Conservation (phyloP, 2,113 vertebrate species). For the Drymodes brunneopygia region DNA sequence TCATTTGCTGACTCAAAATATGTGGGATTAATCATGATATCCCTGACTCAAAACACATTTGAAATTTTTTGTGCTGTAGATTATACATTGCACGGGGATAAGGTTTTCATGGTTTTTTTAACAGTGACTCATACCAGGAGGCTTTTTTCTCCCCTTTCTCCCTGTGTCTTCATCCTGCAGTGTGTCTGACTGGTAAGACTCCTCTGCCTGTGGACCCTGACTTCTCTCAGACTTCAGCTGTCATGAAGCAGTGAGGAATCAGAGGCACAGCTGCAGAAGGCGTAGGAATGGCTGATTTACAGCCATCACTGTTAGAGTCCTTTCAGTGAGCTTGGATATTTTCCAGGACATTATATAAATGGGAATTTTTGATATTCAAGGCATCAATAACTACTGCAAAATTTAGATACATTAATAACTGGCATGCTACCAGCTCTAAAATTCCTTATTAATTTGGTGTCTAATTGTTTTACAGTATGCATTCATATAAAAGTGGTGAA, state of each 20-base stretch:
- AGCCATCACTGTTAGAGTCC: neutral
- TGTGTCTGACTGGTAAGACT: neutral
- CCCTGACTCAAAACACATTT: neutral
- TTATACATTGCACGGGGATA: neutral
- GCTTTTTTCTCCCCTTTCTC: neutral
- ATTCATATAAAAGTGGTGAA: neutral
- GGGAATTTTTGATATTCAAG: neutral
- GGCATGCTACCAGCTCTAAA: neutral
- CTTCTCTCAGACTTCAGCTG: neutral
- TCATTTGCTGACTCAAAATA: neutral
- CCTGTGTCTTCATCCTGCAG: fast-evolving
- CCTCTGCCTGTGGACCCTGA: neutral
- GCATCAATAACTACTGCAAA: neutral
- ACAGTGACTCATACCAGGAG: neutral
- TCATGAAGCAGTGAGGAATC: neutral
- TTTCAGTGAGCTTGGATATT: neutral
- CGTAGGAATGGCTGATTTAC: neutral
- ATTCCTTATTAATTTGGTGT: neutral
- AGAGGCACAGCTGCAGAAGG: neutral
- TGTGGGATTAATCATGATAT: neutral
- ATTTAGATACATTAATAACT: neutral
- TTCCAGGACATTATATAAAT: neutral
- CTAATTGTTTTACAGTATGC: neutral
- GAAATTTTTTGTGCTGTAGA: neutral
- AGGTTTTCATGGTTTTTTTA: neutral